Conservation (phyloP, 2,797 vertebrate species). For the Phyllotis vaccarum region DNA sequence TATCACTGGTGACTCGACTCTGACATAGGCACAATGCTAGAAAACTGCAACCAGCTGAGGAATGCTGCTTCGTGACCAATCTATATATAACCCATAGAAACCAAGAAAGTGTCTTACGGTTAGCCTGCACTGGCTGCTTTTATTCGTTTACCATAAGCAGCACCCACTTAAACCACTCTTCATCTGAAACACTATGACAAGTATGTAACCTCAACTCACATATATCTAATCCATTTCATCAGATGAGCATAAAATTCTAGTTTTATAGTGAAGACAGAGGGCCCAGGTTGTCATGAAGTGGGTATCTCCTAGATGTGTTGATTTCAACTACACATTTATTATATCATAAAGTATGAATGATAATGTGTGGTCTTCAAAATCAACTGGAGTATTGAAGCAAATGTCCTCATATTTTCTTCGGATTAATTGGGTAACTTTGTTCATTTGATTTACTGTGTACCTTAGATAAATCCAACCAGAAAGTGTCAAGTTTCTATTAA, state of each 20-base stretch:
- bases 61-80: not conserved
- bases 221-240: not conserved
- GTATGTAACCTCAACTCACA: not conserved
- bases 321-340: not conserved
- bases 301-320: not conserved
- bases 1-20: not conserved
- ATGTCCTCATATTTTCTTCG: not conserved
- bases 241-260: not conserved
- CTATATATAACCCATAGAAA: no score
- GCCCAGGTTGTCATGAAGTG: not conserved
- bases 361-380: not conserved
- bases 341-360: not conserved
- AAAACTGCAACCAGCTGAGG: not conserved
- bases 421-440: not conserved
- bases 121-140: not conserved
- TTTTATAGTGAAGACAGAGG: not conserved
- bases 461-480: not conserved
- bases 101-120: fast-evolving
- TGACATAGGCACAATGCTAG: not conserved
- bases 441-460: not conserved
- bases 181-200: not conserved
- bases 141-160: not conserved
- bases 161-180: not conserved
- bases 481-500: not conserved
- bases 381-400: not conserved